Percentiles rank a stretch among this genome's conserved stretches.
These are phyloP conservation scores for Myopa testacea DNA, from an alignment of 2,888 invertebrate species.

Conservation along the genomic window DNA sequence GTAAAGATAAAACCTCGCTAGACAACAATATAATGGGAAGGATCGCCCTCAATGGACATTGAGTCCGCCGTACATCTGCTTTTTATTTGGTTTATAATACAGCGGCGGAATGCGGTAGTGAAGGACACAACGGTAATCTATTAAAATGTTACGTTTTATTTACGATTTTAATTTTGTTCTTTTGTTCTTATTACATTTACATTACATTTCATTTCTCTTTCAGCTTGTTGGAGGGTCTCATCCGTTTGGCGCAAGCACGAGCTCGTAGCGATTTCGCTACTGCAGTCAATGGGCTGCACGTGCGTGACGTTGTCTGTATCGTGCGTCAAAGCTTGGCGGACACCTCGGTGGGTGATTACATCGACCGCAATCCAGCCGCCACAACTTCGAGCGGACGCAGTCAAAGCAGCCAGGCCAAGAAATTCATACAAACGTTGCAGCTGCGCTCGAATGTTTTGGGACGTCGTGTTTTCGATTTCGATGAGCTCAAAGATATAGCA, in stretches of 20 bases:
- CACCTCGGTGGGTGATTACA: conserved; percentile 73
- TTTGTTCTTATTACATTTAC: too few relatives aligned
- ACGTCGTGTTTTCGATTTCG: conserved; percentile 79
- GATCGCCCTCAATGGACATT: too few relatives aligned
- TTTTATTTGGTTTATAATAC: too few relatives aligned
- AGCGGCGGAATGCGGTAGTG: too few relatives aligned
- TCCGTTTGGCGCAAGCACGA: conserved; percentile 87
- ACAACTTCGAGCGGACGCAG: conserved; percentile 76
- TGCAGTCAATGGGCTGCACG: conserved; percentile 83
- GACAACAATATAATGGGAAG: too few relatives aligned
- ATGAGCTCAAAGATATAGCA: conserved; percentile 82
- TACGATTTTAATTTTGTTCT: too few relatives aligned
- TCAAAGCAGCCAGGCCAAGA: conserved; percentile 74
- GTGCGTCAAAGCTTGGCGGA: conserved; percentile 84
- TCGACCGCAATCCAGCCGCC: conserved; percentile 74
- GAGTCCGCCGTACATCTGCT: too few relatives aligned
- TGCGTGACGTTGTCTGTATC: conserved; percentile 86
- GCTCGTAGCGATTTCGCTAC: conserved; percentile 88
- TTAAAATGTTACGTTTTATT: too few relatives aligned
- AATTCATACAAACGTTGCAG: conserved; percentile 78
- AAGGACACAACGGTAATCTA: too few relatives aligned
- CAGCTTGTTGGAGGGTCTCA: conserved; percentile 89
- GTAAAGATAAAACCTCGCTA: too few relatives aligned
- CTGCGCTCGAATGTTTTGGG: conserved; percentile 74
- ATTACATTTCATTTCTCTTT: conserved; percentile 29